Evolutionary conservation across 2,888 invertebrate species (phyloP).

Genomic region (Caenorhabditis sulstoni): DNA sequence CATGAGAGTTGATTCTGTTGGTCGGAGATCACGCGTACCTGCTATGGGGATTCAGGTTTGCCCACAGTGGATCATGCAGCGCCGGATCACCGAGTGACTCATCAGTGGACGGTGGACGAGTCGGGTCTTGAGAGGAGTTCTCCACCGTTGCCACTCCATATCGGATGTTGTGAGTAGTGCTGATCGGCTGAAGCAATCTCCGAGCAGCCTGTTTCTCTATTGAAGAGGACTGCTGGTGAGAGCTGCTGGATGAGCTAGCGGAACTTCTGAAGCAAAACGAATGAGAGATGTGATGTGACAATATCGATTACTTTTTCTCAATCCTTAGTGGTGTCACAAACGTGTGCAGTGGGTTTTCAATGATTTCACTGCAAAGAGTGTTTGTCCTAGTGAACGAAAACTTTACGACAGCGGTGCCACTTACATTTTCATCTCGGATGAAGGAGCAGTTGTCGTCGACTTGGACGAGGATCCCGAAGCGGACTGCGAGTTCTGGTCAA

Average conservation of each 20-base stretch:
- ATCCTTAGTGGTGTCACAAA: conserved; percentile 51
- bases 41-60: conserved; percentile 65
- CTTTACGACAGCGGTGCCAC: neutral
- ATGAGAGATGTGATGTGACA: too few species aligned
- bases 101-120: conserved; percentile 68
- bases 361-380: conserved; percentile 42
- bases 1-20: neutral
- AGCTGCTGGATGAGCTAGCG: conserved; percentile 43
- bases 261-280: conserved; percentile 45
- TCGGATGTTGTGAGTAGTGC: conserved; percentile 59
- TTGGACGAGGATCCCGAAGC: conserved; percentile 55
- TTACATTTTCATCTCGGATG: conserved; percentile 54
- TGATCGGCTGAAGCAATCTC: conserved; percentile 63
- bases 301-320: conserved; percentile 35
- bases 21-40: too few species aligned
- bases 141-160: conserved; percentile 61
- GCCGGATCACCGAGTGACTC: conserved; percentile 63
- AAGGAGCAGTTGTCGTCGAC: conserved; percentile 42
- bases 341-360: conserved; percentile 54
- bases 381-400: too few species aligned
- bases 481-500: conserved; percentile 52
- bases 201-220: conserved; percentile 62
- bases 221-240: conserved; percentile 55
- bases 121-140: conserved; percentile 63
- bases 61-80: conserved; percentile 58